phyloP scores from a whole-genome alignment of 2,113 vertebrate genomes.

The Notarius quadriscutis region DNA sequence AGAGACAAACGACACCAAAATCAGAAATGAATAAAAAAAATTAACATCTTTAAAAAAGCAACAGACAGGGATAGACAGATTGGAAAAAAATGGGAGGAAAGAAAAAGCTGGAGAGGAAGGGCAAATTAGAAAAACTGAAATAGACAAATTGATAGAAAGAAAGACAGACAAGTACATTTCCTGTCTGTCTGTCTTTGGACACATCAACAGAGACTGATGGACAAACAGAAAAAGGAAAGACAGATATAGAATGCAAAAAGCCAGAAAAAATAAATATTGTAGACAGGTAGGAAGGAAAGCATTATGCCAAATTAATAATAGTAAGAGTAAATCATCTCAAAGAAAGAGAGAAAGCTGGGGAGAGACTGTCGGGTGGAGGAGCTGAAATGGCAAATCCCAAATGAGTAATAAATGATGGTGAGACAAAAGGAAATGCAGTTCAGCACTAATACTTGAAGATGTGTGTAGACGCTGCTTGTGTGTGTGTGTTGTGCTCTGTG shows the following conservation, averaged over 20 bases:
- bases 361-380: too few species aligned
- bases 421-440: slow-evolving; percentile 27
- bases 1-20: background rate
- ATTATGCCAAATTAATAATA: background rate
- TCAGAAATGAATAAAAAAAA: background rate
- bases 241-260: background rate
- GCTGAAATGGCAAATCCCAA: background rate
- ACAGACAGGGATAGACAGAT: background rate
- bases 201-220: background rate
- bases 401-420: slow-evolving; percentile 37
- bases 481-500: slow-evolving; percentile 38
- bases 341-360: too few species aligned
- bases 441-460: slow-evolving; percentile 66
- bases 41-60: background rate
- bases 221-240: background rate
- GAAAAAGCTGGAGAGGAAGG: background rate
- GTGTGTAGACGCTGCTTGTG: slow-evolving; percentile 47
- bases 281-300: background rate
- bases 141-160: background rate
- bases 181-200: background rate
- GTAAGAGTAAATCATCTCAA: too few species aligned
- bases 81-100: background rate
- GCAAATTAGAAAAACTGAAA: too few species aligned
- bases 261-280: background rate
- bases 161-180: background rate